Evolutionary conservation across 2,113 vertebrate species (phyloP), one percentile per base, ranked within the genome.

Genomic region (Condylura cristata): DNA sequence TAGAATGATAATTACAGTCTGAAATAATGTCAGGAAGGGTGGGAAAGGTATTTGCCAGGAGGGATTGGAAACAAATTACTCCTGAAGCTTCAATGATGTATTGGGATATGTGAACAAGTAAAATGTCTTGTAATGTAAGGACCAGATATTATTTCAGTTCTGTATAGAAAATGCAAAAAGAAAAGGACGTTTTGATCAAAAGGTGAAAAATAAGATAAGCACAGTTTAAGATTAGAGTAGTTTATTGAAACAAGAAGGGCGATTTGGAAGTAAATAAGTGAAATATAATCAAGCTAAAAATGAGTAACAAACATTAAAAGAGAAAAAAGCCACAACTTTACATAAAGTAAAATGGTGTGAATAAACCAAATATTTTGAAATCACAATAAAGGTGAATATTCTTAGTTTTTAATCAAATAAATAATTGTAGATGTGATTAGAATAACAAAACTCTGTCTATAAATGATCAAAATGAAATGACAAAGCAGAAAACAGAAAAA

Each of bases 381-480:
- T 80, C 7, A 68, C 11, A 92, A 83, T 26, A 74, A 60, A 66
- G 11, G 44, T 28, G 39, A 91, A 16, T 75, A 85, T 41, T 28
- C 28, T 61, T 41, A 61, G n/a, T 44, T 92, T 95, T 79, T 32
- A 87, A 61, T 65, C 20, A 90, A 85, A 80, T 48, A 46, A 90
- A 13, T 56, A 12, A 75, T 46, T 41, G 53, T 72, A 70, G 22
- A 68, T 75, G 13, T 71, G 10, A 46, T 75, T 39, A 81, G 68
- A 88, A 79, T 70, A 92, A 84, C 6, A 93, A 90, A 90, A 91
- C 28, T 80, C n/a, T 74, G 22, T 61, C 13, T 68, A 41, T 58
- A 87, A 94, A 83, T 3, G 20, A 86, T 78, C 41, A 53, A 70
- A 92, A 71, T 60, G 1, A 90, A 91, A 60, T 66, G 66, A 68